A percentile compares a stretch with the other conserved stretches of the same genome.
These are phyloP conservation scores for Pycnomerus fuliginosus DNA, from an alignment of 2,888 invertebrate species.

Conservation along the genomic window DNA sequence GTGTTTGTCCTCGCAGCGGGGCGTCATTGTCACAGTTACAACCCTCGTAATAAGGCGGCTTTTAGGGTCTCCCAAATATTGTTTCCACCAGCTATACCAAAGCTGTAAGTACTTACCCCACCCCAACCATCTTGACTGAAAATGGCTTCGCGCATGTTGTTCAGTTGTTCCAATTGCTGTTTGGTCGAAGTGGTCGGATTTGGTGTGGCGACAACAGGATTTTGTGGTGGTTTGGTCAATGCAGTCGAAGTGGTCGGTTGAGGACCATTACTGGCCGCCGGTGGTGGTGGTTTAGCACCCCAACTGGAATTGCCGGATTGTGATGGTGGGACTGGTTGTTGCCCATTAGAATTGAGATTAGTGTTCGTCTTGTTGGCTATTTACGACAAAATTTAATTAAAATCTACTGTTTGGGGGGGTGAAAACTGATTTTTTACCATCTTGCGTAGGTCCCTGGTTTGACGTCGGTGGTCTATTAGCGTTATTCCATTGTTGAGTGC, in stretches of 20 bases:
- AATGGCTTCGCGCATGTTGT: slow-evolving; percentile 87
- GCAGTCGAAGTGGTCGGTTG: slow-evolving; percentile 22
- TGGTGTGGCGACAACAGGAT: slow-evolving; percentile 21
- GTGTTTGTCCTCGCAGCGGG: no score
- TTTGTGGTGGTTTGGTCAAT: slow-evolving; percentile 17
- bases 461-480: slow-evolving; percentile 48
- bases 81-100: no score
- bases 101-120: slow-evolving; percentile 72
- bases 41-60: no score
- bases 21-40: no score
- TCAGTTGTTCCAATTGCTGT: slow-evolving; percentile 82
- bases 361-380: slow-evolving; percentile 49
- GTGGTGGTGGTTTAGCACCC: slow-evolving; percentile 34
- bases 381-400: slow-evolving; percentile 8
- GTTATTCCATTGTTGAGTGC: slow-evolving; percentile 52
- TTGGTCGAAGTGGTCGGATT: slow-evolving; percentile 69
- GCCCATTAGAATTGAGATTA: slow-evolving; percentile 53
- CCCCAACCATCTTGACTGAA: slow-evolving; percentile 94
- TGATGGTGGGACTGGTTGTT: slow-evolving; percentile 53
- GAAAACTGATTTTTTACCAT: slow-evolving; percentile 45
- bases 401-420: no score
- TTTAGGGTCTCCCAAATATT: no score
- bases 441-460: slow-evolving; percentile 46
- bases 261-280: slow-evolving; percentile 33
- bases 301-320: slow-evolving; percentile 50